phyloP scores from a whole-genome alignment of 1,140 invertebrate genomes.

The Holcopasites calliopsidis region DNA sequence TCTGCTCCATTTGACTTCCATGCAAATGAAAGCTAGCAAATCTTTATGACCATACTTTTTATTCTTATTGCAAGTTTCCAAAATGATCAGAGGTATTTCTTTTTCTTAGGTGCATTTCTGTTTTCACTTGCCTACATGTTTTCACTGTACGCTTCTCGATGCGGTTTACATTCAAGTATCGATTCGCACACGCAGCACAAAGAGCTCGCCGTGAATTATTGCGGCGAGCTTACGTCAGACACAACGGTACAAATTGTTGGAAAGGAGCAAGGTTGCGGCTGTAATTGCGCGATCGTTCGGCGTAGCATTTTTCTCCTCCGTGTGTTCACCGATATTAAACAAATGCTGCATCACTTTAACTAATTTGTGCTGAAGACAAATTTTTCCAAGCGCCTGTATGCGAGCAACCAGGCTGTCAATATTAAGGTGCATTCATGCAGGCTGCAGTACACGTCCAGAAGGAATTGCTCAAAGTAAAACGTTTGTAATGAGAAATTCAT shows the following conservation, averaged over 20 bases:
- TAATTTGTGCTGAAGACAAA: no score
- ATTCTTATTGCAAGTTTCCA: neutral
- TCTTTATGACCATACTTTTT: no score
- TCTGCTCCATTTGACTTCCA: neutral
- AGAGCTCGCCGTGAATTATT: conserved; percentile 13
- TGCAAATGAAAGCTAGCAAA: neutral
- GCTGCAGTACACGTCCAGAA: neutral
- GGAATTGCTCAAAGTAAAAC: no score
- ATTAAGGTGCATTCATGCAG: neutral
- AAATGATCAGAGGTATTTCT: no score
- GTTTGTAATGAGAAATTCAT: no score
- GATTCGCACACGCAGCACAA: neutral
- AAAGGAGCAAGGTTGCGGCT: conserved; percentile 32
- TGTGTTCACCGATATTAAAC: conserved; percentile 11
- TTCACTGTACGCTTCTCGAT: neutral
- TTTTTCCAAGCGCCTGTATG: neutral
- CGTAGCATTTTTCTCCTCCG: neutral
- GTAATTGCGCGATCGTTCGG: conserved; percentile 20
- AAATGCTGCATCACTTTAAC: neutral
- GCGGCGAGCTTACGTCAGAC: conserved; percentile 20
- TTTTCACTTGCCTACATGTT: no score
- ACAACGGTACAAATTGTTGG: conserved; percentile 40
- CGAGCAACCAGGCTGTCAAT: neutral
- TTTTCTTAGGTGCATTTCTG: neutral
- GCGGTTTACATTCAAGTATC: neutral